Evolutionary conservation across 2,888 invertebrate species (phyloP).

Genomic region (Ecliptopera silaceata): DNA sequence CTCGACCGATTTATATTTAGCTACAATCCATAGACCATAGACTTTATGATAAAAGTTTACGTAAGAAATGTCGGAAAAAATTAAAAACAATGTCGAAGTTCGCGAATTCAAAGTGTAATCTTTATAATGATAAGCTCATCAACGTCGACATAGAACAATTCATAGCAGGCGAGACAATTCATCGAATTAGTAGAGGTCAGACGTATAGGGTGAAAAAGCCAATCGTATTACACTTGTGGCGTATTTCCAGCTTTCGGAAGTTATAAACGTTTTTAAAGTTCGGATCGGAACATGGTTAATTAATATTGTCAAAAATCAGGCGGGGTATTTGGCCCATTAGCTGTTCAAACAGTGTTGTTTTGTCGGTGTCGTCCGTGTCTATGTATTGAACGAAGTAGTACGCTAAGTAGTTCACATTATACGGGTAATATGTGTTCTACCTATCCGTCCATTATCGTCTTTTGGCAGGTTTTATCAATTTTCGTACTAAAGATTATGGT

Average conservation of each 20-base stretch:
- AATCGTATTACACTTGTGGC: slow-evolving; percentile 3
- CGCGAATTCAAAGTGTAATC: neutral
- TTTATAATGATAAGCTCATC: slow-evolving; percentile 21
- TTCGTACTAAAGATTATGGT: neutral
- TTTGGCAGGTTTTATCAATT: slow-evolving; percentile 16
- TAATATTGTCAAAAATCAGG: slow-evolving; percentile 59
- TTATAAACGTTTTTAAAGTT: slow-evolving; percentile 1
- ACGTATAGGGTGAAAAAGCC: slow-evolving; percentile 12
- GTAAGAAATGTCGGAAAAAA: too few relatives aligned
- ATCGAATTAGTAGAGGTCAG: slow-evolving; percentile 30
- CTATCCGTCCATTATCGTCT: slow-evolving; percentile 8
- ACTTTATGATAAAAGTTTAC: too few relatives aligned
- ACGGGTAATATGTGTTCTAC: neutral
- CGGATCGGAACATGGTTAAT: slow-evolving; percentile 41
- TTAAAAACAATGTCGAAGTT: neutral
- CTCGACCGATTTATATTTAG: too few relatives aligned
- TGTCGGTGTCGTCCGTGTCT: slow-evolving; percentile 42
- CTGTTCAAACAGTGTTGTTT: slow-evolving; percentile 63
- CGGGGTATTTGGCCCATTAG: slow-evolving; percentile 65
- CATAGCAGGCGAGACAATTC: slow-evolving; percentile 16
- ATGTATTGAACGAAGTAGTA: slow-evolving; percentile 25
- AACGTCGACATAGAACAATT: slow-evolving; percentile 5
- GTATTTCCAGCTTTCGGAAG: neutral
- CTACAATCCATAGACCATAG: too few relatives aligned
- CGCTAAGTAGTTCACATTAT: neutral